Conservation (phyloP, 2,888 invertebrate species). For the Hymenopus coronatus region DNA sequence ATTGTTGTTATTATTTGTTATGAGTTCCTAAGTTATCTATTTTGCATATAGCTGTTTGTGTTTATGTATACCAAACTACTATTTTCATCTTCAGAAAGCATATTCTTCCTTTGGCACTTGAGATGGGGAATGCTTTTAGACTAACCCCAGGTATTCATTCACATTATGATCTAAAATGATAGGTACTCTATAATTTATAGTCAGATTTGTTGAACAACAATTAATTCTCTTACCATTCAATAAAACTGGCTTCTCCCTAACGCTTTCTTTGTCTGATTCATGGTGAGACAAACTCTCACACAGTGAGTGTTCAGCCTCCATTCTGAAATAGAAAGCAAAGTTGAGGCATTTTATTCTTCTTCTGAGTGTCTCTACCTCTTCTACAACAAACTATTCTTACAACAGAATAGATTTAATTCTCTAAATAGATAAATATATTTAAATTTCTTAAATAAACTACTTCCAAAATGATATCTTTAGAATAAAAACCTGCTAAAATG, state of each 20-base stretch:
- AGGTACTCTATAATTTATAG: not conserved
- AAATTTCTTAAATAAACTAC: too few relatives aligned
- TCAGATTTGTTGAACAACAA: not conserved
- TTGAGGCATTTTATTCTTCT: too few relatives aligned
- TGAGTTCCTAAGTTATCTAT: too few relatives aligned
- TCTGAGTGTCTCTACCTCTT: too few relatives aligned
- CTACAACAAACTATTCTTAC: too few relatives aligned
- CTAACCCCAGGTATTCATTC: not conserved
- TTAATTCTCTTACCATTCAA: not conserved
- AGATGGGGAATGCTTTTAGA: not conserved
- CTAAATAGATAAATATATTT: too few relatives aligned
- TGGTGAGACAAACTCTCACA: not conserved
- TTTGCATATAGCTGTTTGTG: not conserved
- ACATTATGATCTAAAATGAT: not conserved
- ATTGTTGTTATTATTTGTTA: too few relatives aligned
- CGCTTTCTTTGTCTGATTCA: not conserved
- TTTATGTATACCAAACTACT: not conserved
- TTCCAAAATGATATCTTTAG: too few relatives aligned
- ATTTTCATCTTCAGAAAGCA: not conserved
- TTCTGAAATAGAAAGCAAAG: not conserved
- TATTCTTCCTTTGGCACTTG: not conserved
- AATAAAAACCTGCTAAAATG: too few relatives aligned
- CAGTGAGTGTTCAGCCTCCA: not conserved
- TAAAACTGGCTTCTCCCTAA: not conserved
- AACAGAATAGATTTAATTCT: too few relatives aligned